phyloP scores from a whole-genome alignment of 2,113 vertebrate genomes.

The Leuciscus idus region DNA sequence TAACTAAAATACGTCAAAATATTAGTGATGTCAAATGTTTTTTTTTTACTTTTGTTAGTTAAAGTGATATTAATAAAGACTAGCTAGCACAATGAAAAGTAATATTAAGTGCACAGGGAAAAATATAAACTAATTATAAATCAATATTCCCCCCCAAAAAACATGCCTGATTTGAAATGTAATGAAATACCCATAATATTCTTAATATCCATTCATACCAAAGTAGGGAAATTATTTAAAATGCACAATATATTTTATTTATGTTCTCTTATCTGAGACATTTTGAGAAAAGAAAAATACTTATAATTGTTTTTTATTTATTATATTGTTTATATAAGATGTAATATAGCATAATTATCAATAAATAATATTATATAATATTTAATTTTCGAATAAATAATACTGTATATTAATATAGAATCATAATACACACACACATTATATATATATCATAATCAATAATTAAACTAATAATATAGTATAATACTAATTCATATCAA shows the following conservation, averaged over 20 bases:
- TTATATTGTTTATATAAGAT: neutral
- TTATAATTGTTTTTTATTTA: neutral
- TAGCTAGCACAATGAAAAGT: neutral
- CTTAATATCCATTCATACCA: neutral
- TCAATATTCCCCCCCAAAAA: neutral
- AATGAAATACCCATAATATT: neutral
- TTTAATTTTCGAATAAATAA: neutral
- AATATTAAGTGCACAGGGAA: neutral
- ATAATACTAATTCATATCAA: neutral
- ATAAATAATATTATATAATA: neutral
- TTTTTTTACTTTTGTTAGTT: neutral
- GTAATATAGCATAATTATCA: neutral
- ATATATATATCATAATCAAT: neutral
- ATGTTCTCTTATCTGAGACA: neutral
- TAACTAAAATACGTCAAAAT: neutral
- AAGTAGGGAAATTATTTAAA: neutral
- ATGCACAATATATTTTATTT: neutral
- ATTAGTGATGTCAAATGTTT: neutral
- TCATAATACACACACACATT: neutral
- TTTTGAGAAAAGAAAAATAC: neutral
- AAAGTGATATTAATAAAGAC: neutral
- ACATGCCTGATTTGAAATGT: neutral
- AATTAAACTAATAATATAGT: neutral
- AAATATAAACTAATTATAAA: neutral
- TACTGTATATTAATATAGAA: neutral